Percentiles rank a stretch among this genome's conserved stretches.
phyloP scores from a whole-genome alignment of 2,797 vertebrate species.

The Corythornis leucogaster region DNA sequence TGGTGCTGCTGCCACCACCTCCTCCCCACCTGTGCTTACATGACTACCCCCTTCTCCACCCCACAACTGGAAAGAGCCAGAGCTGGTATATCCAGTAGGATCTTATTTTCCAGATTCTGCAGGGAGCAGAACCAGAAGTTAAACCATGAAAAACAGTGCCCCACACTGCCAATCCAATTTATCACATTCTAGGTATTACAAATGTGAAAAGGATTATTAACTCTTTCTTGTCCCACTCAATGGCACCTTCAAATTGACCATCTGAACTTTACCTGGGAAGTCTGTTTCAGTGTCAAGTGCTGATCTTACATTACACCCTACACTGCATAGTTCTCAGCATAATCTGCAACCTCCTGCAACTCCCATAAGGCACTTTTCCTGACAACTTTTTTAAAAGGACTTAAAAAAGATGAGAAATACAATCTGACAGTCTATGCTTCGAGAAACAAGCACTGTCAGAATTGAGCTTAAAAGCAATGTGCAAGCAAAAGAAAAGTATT shows the following conservation, averaged over 20 bases:
- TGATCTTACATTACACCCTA: neutral
- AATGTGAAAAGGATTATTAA: neutral
- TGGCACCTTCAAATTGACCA: neutral
- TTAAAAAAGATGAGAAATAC: neutral
- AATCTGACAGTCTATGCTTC: neutral
- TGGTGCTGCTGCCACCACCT: neutral
- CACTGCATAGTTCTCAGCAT: neutral
- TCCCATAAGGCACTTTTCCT: neutral
- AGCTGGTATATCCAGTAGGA: neutral
- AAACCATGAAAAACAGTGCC: neutral
- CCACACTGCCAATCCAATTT: neutral
- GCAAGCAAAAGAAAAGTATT: neutral
- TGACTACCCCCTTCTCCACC: neutral
- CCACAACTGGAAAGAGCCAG: neutral
- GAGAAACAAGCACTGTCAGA: neutral
- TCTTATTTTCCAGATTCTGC: neutral
- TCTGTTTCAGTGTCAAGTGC: neutral
- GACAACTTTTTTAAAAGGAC: neutral
- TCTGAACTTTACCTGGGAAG: neutral
- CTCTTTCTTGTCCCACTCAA: neutral
- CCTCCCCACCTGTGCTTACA: neutral
- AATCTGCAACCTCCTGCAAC: neutral
- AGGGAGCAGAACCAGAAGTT: neutral
- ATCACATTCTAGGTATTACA: conserved; percentile 4
- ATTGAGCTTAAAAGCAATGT: neutral